Conservation (phyloP, 2,113 vertebrate species). For the Sterrhoptilus dennistouni region DNA sequence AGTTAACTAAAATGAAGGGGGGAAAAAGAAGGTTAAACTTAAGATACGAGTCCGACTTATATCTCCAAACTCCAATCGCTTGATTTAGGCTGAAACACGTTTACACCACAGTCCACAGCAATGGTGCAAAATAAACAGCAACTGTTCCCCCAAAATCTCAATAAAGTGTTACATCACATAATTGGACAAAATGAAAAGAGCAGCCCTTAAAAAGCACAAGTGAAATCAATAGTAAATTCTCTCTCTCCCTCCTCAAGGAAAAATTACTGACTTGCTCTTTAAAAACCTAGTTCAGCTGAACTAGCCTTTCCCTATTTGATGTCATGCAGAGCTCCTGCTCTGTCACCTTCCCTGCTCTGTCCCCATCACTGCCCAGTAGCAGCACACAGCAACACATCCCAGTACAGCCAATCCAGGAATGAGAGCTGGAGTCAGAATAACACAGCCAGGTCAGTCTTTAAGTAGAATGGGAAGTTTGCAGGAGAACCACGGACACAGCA, state of each 20-base stretch:
- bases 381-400: neutral
- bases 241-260: neutral
- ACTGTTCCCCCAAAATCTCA: neutral
- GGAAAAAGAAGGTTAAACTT: neutral
- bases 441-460: neutral
- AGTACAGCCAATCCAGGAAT: neutral
- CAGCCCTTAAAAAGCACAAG: neutral
- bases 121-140: neutral
- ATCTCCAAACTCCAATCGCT: neutral
- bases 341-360: neutral
- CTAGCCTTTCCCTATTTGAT: neutral
- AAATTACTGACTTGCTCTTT: neutral
- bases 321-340: fast-evolving
- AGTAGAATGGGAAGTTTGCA: neutral
- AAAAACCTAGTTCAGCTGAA: neutral
- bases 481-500: neutral
- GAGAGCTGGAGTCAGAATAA: neutral
- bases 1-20: neutral
- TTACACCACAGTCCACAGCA: neutral
- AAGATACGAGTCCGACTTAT: neutral
- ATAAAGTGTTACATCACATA: neutral
- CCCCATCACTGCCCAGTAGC: neutral
- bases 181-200: neutral
- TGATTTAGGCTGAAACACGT: neutral
- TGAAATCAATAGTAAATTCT: neutral